Base-by-base conservation (phyloP, 2,113 vertebrate species). In the Cricetomys ansorgei region DNA sequence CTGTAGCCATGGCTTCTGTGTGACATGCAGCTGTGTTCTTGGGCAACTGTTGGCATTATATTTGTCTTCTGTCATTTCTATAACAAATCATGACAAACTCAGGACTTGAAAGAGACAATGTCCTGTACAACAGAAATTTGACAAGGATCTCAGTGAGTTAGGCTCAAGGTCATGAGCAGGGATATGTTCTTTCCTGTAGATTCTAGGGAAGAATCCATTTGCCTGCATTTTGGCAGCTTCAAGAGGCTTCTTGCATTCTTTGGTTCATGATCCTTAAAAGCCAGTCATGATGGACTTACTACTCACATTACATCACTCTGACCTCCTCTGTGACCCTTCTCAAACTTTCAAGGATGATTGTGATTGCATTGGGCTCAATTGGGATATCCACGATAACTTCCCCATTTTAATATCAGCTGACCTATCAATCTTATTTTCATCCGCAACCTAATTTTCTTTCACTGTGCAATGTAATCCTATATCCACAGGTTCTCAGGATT, bases 101-200 rank as follows among this genome's bases (percentile, higher is more conserved):
- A 53, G n/a, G 40, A 53, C 29, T 83, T 83, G 27, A 84, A 95
- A 53, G 29, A 55, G n/a, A 43, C 48, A 34, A 17, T 25, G 53
- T 86, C 94, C 67, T 80, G 21, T 29, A 85, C 64, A 43, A 23
- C 62, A 75, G 75, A 93, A 91, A 70, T 90, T 43, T 94, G 81
- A 79, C 27, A 12, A 0, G 34, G 15, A 73, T 76, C 65, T 84
- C 65, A 80, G 31, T 29, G 45, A 73, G 40, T 43, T 92, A 84
- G n/a, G 40, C 59, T 72, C 45, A 94, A 89, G 50, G 21, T 50
- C 76, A 17, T 89, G 40, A 70, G 29, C 37, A 88, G 7, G 55
- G 37, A 43, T 91, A 16, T 1, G 5, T 91, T 86, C 50, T 69
- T 94, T 95, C 62, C n/a, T 88, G 3, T 34, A 67, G 21, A 34